These are phyloP conservation scores for Anas capensis DNA, from an alignment of 2,797 vertebrate species.

Conservation along the genomic window DNA sequence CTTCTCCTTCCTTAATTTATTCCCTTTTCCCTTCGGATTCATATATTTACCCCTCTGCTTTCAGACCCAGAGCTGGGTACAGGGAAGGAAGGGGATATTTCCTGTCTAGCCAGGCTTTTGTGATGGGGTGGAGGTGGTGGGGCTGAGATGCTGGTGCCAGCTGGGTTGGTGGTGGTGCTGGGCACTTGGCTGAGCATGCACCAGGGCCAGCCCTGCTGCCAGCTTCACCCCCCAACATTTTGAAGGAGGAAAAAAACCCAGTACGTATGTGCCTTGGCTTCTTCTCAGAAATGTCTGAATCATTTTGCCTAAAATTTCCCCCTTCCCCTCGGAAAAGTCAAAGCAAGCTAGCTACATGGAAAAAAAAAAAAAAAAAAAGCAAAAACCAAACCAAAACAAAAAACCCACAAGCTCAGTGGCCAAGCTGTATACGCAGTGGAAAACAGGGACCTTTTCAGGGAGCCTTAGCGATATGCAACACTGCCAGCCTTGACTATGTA, in stretches of 20 bases:
- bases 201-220: not conserved
- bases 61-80: rapidly evolving
- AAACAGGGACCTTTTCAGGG: not conserved
- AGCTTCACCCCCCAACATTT: not conserved
- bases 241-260: not conserved
- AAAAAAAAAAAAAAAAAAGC: not conserved
- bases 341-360: not conserved
- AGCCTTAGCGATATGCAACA: not conserved
- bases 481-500: not conserved
- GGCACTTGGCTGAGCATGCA: rapidly evolving
- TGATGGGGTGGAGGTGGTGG: not conserved
- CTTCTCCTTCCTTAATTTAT: not conserved
- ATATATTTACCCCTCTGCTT: not conserved
- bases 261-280: rapidly evolving
- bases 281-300: not conserved
- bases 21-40: not conserved
- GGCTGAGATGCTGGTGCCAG: not conserved
- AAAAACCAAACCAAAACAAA: not conserved
- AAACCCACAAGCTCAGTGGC: not conserved
- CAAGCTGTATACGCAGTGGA: not conserved
- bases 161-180: rapidly evolving
- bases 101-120: not conserved
- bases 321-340: not conserved
- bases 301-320: not conserved
- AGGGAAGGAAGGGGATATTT: not conserved